Evolutionary conservation across 2,797 vertebrate genomes (phyloP).

Genomic region (Rhinophrynus dorsalis): DNA sequence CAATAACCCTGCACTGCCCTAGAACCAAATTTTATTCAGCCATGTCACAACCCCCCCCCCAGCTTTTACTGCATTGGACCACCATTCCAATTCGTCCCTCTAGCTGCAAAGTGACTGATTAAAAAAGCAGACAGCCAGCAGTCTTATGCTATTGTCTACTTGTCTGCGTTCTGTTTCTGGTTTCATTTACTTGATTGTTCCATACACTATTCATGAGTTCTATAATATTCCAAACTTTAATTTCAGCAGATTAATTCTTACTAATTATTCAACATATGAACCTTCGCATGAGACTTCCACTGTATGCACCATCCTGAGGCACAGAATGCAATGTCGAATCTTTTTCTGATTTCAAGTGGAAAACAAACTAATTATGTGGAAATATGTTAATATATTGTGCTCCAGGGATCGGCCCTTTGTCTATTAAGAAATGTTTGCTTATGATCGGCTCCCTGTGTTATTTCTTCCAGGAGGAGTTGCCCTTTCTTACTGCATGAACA

Average conservation of each 20-base stretch:
- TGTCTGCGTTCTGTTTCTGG: constrained; percentile 63
- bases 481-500: constrained; percentile 95
- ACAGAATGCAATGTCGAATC: constrained; percentile 84
- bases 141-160: constrained; percentile 69
- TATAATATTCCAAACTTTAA: constrained; percentile 79
- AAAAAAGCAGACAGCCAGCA: constrained; percentile 70
- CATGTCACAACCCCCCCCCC: neutral
- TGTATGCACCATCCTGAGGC: constrained; percentile 76
- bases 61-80: constrained; percentile 25
- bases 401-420: constrained; percentile 79
- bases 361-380: constrained; percentile 99
- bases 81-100: constrained; percentile 64
- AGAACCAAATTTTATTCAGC: constrained; percentile 24
- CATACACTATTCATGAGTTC: constrained; percentile 84
- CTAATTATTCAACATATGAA: constrained; percentile 81
- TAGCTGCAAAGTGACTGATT: constrained; percentile 68
- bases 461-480: constrained; percentile 94
- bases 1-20: neutral
- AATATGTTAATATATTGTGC: constrained; percentile 98
- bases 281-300: constrained; percentile 71
- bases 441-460: constrained; percentile 75
- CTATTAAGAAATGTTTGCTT: constrained; percentile 74
- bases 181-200: constrained; percentile 68
- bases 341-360: constrained; percentile 98
- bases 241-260: constrained; percentile 78